Evolutionary conservation across 2,888 invertebrate species (phyloP).

Genomic region (Drosophila conformis): DNA sequence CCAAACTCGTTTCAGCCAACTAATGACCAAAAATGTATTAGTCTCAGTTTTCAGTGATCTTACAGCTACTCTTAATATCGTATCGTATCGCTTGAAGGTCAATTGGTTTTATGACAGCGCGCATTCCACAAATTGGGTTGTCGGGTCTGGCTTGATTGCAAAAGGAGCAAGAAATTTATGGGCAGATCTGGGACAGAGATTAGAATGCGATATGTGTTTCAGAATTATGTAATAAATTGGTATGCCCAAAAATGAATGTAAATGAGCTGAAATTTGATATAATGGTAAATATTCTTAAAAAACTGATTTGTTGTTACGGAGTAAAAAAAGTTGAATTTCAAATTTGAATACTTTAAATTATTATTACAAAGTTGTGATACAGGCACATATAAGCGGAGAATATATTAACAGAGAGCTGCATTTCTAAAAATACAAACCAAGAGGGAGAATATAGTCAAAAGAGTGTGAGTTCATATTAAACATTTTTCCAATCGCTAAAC

Average conservation of each 20-base stretch:
- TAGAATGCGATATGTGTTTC: slow-evolving; percentile 6
- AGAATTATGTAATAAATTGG: background rate
- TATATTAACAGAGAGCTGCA: background rate
- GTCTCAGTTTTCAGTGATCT: slow-evolving; percentile 44
- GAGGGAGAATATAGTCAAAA: background rate
- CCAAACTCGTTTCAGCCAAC: slow-evolving; percentile 65
- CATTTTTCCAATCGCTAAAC: background rate
- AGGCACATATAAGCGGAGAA: background rate
- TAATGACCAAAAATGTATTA: slow-evolving; percentile 73
- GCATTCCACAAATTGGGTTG: slow-evolving; percentile 57
- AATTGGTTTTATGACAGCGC: slow-evolving; percentile 61
- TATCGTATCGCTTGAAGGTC: slow-evolving; percentile 66
- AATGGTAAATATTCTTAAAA: background rate
- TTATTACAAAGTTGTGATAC: background rate
- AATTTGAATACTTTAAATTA: no score
- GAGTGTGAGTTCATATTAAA: background rate
- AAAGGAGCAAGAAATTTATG: slow-evolving; percentile 24
- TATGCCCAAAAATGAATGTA: background rate
- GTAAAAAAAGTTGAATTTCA: background rate
- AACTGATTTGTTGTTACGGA: background rate
- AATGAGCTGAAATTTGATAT: background rate
- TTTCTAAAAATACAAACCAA: background rate
- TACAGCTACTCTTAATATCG: slow-evolving; percentile 34
- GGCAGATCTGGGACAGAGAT: slow-evolving; percentile 30
- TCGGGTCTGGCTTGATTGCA: slow-evolving; percentile 13